A percentile compares a stretch with the other conserved stretches of the same genome.
Evolutionary conservation across 1,140 invertebrate genomes (phyloP).

Genomic region (Drosophila bipectinata): DNA sequence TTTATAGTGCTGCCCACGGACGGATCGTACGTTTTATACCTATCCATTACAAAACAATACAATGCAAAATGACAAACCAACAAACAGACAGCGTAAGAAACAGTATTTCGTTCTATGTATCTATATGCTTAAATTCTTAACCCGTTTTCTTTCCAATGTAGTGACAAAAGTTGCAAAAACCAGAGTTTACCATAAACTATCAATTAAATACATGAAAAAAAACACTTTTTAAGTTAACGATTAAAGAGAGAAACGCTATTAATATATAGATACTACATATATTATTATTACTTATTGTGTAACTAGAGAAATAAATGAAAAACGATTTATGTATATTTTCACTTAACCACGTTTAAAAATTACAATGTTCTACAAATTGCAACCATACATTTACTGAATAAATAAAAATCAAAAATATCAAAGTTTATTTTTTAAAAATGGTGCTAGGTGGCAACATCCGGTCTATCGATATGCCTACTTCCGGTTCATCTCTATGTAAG

Average conservation of each 20-base stretch:
- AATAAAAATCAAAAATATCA: slow-evolving; percentile 55
- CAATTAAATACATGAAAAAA: slow-evolving; percentile 25
- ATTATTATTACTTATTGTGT: slow-evolving; percentile 79
- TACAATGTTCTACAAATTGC: slow-evolving; percentile 73
- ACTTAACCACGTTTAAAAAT: slow-evolving; percentile 73
- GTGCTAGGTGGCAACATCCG: neutral
- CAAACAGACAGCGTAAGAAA: slow-evolving; percentile 55
- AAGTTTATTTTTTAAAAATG: neutral
- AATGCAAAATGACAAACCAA: slow-evolving; percentile 71
- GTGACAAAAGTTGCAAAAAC: slow-evolving; percentile 35
- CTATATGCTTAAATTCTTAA: slow-evolving; percentile 60
- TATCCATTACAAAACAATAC: slow-evolving; percentile 61
- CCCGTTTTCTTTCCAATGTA: slow-evolving; percentile 62
- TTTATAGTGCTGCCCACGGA: slow-evolving; percentile 13
- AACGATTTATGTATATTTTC: slow-evolving; percentile 72
- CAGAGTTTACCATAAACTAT: slow-evolving; percentile 32
- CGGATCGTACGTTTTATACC: slow-evolving; percentile 56
- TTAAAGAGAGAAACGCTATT: slow-evolving; percentile 62
- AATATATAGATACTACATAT: slow-evolving; percentile 69
- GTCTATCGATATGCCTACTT: neutral
- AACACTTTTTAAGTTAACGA: slow-evolving; percentile 43
- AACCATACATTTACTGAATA: slow-evolving; percentile 63
- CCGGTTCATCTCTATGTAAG: neutral
- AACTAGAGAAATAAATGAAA: slow-evolving; percentile 73
- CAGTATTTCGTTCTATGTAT: slow-evolving; percentile 75